These are phyloP conservation scores for Diplolepis rosae DNA, from an alignment of 2,888 invertebrate genomes.

Conservation along the genomic window DNA sequence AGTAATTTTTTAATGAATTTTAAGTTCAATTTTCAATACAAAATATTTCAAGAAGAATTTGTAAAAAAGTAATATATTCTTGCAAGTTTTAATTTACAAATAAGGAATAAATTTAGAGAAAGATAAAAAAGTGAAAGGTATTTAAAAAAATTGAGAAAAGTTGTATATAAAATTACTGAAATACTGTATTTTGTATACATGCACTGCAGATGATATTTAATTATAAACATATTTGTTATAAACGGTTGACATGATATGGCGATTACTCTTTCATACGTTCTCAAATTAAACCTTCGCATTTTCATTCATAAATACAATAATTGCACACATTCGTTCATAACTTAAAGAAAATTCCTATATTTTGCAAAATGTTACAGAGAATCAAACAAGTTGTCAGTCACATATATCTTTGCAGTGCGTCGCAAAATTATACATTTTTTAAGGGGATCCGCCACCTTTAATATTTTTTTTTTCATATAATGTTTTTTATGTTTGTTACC, in stretches of 20 bases:
- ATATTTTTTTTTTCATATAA: too few species aligned
- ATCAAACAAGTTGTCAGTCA: too few species aligned
- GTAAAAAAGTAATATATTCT: neutral
- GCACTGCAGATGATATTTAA: neutral
- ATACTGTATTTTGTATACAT: constrained; percentile 6
- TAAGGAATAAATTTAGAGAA: neutral
- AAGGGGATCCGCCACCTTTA: too few species aligned
- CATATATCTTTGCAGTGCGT: neutral
- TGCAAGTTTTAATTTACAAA: neutral
- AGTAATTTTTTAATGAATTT: too few species aligned
- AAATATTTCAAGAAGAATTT: neutral
- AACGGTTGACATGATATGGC: neutral
- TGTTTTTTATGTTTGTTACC: too few species aligned
- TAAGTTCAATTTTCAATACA: too few species aligned
- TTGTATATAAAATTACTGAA: constrained; percentile 22
- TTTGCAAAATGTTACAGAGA: neutral
- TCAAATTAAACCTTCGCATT: neutral
- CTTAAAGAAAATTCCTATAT: neutral
- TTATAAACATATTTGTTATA: neutral
- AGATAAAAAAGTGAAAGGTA: neutral
- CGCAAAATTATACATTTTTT: neutral
- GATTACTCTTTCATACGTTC: neutral
- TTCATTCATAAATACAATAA: constrained; percentile 12
- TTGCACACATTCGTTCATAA: neutral
- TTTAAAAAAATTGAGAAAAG: neutral